These are phyloP conservation scores for Caranx ignobilis DNA, from an alignment of 2,113 vertebrate species.

Conservation along the genomic window DNA sequence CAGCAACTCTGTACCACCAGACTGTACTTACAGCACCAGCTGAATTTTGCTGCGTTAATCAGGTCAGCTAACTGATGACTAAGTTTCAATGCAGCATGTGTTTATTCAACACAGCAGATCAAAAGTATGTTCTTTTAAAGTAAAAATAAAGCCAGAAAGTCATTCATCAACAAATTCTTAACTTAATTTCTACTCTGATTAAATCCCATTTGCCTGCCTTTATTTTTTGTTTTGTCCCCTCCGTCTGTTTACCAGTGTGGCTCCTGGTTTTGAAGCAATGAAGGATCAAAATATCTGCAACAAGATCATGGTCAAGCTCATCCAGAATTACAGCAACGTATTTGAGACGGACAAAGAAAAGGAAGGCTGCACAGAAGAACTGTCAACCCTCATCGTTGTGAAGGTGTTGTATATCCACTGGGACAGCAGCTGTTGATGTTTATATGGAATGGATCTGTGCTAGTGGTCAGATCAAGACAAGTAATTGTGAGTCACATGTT, in stretches of 20 bases:
- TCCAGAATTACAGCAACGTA: conserved; percentile 88
- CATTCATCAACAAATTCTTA: not conserved
- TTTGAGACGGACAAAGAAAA: conserved; percentile 83
- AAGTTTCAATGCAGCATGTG: not conserved
- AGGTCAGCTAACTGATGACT: not conserved
- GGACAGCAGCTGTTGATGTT: conserved; percentile 38
- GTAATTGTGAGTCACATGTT: conserved; percentile 24
- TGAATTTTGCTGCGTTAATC: conserved; percentile 3
- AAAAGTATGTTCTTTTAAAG: not conserved
- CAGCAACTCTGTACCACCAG: not conserved
- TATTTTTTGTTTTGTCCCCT: not conserved
- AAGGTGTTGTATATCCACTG: conserved; percentile 82
- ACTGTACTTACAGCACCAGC: not conserved
- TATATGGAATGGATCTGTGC: conserved; percentile 31
- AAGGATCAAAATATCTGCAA: conserved; percentile 93
- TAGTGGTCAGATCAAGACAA: conserved; percentile 3
- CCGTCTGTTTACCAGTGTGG: conserved; percentile 82
- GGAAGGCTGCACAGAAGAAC: conserved; percentile 73
- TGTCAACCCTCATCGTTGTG: conserved; percentile 81
- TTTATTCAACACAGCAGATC: not conserved
- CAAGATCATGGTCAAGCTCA: conserved; percentile 90
- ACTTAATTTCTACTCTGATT: not conserved
- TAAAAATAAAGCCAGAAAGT: not conserved
- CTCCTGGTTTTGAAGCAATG: conserved; percentile 89
- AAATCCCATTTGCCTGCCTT: not conserved